phyloP scores from a whole-genome alignment of 1,140 invertebrate species.

The Globodera ellingtonae region DNA sequence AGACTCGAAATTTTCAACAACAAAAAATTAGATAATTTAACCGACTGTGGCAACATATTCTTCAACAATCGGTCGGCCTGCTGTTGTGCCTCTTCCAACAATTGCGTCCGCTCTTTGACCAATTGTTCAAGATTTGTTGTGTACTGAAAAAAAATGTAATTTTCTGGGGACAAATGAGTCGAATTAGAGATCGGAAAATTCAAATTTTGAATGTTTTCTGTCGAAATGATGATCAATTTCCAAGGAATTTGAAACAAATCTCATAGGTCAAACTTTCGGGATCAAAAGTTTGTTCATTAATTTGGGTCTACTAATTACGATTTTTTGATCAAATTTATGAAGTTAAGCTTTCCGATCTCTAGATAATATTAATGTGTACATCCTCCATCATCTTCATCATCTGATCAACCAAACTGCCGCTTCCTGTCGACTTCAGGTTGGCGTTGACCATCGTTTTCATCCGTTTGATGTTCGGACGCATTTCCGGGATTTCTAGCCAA shows the following conservation, averaged over 20 bases:
- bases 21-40: constrained; percentile 2
- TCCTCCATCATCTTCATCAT: constrained; percentile 66
- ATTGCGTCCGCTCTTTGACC: constrained; percentile 59
- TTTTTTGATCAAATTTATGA: background rate
- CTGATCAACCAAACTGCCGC: constrained; percentile 62
- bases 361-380: background rate
- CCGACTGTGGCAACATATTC: constrained; percentile 59
- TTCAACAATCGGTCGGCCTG: constrained; percentile 63
- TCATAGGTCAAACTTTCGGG: no score
- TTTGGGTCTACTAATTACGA: no score
- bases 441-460: constrained; percentile 59
- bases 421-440: constrained; percentile 60
- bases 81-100: constrained; percentile 63
- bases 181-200: no score
- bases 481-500: constrained; percentile 63
- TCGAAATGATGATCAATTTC: no score
- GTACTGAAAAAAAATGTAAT: constrained; percentile 19
- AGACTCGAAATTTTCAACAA: constrained; percentile 7
- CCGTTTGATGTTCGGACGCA: constrained; percentile 61
- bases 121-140: constrained; percentile 59
- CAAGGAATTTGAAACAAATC: no score
- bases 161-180: no score
- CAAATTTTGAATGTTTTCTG: no score
- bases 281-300: no score
- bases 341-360: no score